Base-by-base conservation (phyloP, 2,888 invertebrate species). In the Drosophila anomelani region DNA sequence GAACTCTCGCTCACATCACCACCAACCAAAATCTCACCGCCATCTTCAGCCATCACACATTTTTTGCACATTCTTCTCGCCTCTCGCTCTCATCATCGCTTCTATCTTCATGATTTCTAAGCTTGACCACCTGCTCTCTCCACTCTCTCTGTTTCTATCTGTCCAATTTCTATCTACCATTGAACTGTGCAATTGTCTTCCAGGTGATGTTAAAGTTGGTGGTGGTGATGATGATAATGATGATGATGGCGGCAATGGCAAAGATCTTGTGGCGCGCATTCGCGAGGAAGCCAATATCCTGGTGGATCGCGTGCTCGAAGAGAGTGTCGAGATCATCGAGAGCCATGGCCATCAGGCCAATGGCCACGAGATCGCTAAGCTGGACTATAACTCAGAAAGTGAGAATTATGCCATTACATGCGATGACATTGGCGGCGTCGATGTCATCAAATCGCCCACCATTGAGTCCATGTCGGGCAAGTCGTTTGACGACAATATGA, bases 401-500 rank as follows among this genome's bases (percentile, higher is more conserved):
- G 92, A 92, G 63, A 91, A 92, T 74, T 92, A 91, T 89, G 92
- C 92, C 41, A 92, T 92, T 34, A 92, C 92, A 73, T 92, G 92
- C 79, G 92, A 92, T 79, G 90, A 92, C 73, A 85, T 91, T 81
- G 90, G 79, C 78, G 92, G 91, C 69, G 85, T 91, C 73, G 91
- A 92, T 87, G 90, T 92, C 66, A 90, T 92, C 72, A 92, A 92
- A 81, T 92, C 92, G 75, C 92, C 92, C 76, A 92, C 92, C 58
- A 91, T 92, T 84, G 92, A 92, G 81, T 92, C 92, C 78, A 91
- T 92, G 88, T 92, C 93, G 55, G 92, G 93, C 72, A 92, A 91
- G 89, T 92, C 92, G 70, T 92, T 92, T 77, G 92, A 93, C 84
- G 92, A 92, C 79, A 92, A 91, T 90, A 85, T 91, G 80, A 92